Conservation (phyloP, 2,888 invertebrate genomes). For the Agonopterix arenella region DNA sequence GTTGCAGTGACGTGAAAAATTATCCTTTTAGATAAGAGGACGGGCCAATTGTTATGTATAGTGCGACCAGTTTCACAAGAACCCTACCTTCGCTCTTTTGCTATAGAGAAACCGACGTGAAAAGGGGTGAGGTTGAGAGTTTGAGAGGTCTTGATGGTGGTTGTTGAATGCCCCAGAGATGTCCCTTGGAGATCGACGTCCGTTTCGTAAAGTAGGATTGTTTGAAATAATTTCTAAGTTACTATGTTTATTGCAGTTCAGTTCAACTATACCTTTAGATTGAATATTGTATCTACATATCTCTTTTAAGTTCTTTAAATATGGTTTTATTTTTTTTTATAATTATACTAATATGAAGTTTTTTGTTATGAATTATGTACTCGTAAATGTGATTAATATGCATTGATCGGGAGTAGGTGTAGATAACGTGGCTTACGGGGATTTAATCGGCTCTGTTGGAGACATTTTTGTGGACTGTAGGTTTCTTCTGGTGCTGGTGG, state of each 20-base stretch:
- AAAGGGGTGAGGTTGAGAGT: neutral
- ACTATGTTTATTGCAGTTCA: neutral
- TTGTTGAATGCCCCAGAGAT: constrained; percentile 12
- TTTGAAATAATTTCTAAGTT: constrained; percentile 15
- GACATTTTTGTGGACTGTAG: too few species aligned
- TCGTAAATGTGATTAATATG: too few species aligned
- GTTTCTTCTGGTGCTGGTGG: too few species aligned
- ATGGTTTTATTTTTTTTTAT: too few species aligned
- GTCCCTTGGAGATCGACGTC: constrained; percentile 15
- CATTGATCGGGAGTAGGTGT: too few species aligned
- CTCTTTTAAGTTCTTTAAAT: too few species aligned
- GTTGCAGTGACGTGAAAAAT: constrained; percentile 69
- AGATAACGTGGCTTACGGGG: too few species aligned
- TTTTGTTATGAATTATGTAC: too few species aligned
- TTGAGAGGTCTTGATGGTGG: constrained; percentile 4
- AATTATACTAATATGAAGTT: too few species aligned
- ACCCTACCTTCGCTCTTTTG: constrained; percentile 1
- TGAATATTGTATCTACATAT: too few species aligned
- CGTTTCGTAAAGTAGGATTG: constrained; percentile 12
- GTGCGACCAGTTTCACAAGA: constrained; percentile 24
- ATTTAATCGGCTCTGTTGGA: too few species aligned
- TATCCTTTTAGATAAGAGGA: constrained; percentile 64
- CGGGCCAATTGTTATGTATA: constrained; percentile 60
- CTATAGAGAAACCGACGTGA: neutral
- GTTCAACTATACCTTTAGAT: too few species aligned